Conservation (phyloP, 2,113 vertebrate species). For the Chamaetylas fuelleborni region DNA sequence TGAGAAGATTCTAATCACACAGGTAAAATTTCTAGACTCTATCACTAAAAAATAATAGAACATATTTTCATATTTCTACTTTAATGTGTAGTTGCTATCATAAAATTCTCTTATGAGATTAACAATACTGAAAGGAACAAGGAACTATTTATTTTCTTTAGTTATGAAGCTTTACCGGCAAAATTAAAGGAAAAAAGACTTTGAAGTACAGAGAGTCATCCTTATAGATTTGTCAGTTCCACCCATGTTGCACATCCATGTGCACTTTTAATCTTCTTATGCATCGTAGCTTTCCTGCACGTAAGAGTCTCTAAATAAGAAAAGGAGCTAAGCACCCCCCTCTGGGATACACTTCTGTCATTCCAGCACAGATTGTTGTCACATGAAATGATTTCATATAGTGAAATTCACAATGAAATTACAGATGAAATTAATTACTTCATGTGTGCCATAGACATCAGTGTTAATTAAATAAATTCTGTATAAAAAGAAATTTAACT, state of each 20-base stretch:
- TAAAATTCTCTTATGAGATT: not conserved
- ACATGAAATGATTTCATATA: conserved; percentile 25
- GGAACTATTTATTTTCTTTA: not conserved
- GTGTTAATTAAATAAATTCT: not conserved
- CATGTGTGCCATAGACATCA: not conserved
- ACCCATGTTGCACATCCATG: not conserved
- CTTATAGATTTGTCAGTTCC: not conserved
- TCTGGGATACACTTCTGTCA: conserved; percentile 6
- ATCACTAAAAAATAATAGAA: not conserved
- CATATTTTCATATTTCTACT: not conserved
- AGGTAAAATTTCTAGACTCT: not conserved
- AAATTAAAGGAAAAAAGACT: not conserved
- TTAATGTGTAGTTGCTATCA: not conserved
- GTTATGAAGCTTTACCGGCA: not conserved
- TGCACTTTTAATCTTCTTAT: not conserved
- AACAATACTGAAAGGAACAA: not conserved
- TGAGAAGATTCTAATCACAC: not conserved
- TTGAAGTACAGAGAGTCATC: not conserved
- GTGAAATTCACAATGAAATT: conserved; percentile 35
- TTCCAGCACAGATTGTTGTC: conserved; percentile 31
- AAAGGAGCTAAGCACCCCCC: not conserved
- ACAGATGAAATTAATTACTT: conserved; percentile 24
- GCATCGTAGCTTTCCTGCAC: not conserved
- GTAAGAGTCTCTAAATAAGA: conserved; percentile 1
- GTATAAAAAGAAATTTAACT: not conserved